Base-by-base conservation (phyloP, 2,113 vertebrate species). In the Salvelinus sp. region DNA sequence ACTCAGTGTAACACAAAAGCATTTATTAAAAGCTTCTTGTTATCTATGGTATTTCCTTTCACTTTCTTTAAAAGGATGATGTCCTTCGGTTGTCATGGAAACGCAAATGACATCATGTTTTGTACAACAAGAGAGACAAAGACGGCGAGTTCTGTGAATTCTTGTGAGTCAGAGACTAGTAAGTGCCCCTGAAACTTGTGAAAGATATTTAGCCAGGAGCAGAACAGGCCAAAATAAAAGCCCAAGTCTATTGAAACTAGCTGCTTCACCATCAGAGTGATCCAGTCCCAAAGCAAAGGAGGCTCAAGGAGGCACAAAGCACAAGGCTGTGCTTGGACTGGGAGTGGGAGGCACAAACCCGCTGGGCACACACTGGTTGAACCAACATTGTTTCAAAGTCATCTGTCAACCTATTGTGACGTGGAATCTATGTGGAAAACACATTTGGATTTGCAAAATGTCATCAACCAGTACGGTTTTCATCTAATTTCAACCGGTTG, bases 11-110 rank as follows among this genome's bases (percentile, higher is more conserved):
- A 18, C 7, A 54, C 7, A 10, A 44, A 22, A 23, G 2, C 25
- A 64, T 22, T 33, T 27, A 73, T 70, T 76, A 77, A 47, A 72
- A 72, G 44, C 69, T 60, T 48, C 54, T 64, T 75, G 66, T 78
- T 60, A 70, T 44, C 38, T 44, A 44, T 78, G 64, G 7, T 27
- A 80, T 84, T 83, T 74, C 68, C 74, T 47, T 71, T 48, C 70
- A 58, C 28, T 57, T 76, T 69, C 85, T 72, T 73, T 74, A 83
- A 77, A 68, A 75, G 14, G 75, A 84, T 64, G 64, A 14, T 83
- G 87, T 87, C 91, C 91, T 92, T 93, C 87, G 48, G 92, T 93
- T 91, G 77, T 88, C 83, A 67, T 89, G 89, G 92, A 76, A 89
- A 93, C 86, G 14, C 71, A 74, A 75, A 27, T 33, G 62, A 65